A percentile compares a stretch with the other conserved stretches of the same genome.
Evolutionary conservation across 2,888 invertebrate species (phyloP).

Genomic region (Agrochola macilenta): DNA sequence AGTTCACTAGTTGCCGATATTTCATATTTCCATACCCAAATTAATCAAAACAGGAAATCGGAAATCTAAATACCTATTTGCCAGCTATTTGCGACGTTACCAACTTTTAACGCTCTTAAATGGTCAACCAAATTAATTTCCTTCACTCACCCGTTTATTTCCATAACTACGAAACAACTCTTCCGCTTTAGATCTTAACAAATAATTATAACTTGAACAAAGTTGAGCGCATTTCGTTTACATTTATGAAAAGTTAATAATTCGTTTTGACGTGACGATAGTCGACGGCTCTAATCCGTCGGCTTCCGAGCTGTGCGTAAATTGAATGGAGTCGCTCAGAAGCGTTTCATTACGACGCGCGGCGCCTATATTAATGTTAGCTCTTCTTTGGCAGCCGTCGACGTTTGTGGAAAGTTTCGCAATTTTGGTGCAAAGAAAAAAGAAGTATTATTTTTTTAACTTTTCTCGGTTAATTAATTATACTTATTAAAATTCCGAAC

Average conservation of each 20-base stretch:
- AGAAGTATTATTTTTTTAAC: background rate
- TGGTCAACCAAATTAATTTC: slow-evolving; percentile 28
- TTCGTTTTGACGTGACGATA: slow-evolving; percentile 49
- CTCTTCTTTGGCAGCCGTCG: slow-evolving; percentile 29
- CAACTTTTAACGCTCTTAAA: background rate
- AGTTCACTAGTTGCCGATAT: no score
- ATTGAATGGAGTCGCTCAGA: slow-evolving; percentile 63
- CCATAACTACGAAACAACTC: slow-evolving; percentile 29
- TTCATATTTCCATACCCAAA: no score
- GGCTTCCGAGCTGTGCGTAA: slow-evolving; percentile 51
- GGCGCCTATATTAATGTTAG: slow-evolving; percentile 51
- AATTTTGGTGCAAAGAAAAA: slow-evolving; percentile 31
- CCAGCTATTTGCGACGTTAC: no score
- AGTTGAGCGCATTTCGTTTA: slow-evolving; percentile 56
- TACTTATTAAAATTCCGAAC: background rate
- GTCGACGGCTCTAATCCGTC: slow-evolving; percentile 61
- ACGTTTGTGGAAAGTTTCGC: slow-evolving; percentile 28
- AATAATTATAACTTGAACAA: slow-evolving; percentile 57
- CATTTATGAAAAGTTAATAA: slow-evolving; percentile 66
- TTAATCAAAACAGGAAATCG: no score
- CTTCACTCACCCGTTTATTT: slow-evolving; percentile 18
- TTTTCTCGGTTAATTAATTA: background rate
- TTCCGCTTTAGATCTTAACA: slow-evolving; percentile 54
- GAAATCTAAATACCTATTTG: no score
- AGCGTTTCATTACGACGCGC: slow-evolving; percentile 61